These are phyloP conservation scores for Cotesia vestalis DNA, from an alignment of 1,140 invertebrate species.

Conservation along the genomic window DNA sequence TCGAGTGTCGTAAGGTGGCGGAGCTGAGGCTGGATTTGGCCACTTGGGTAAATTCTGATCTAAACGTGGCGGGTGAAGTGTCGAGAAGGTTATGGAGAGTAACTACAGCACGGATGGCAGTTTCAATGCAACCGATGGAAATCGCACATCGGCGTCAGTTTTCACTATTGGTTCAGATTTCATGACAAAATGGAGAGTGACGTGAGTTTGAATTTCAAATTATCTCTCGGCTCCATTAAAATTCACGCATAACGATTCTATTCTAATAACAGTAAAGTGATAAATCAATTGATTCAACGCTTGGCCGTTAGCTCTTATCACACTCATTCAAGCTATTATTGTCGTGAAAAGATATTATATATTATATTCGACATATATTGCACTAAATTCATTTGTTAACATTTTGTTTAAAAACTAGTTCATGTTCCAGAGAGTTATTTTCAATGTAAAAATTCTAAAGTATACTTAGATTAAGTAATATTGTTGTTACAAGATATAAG, in stretches of 20 bases:
- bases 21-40: conserved; percentile 33
- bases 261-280: not conserved
- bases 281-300: no score
- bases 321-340: no score
- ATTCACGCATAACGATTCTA: not conserved
- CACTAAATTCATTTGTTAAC: no score
- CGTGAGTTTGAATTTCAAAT: conserved; percentile 34
- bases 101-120: conserved; percentile 54
- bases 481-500: no score
- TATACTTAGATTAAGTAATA: no score
- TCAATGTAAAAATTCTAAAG: no score
- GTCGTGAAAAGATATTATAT: no score
- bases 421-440: no score
- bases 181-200: conserved; percentile 74
- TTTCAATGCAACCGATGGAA: conserved; percentile 59
- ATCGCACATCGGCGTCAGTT: conserved; percentile 70
- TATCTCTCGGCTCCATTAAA: not conserved
- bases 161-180: conserved; percentile 74
- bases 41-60: conserved; percentile 22
- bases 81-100: conserved; percentile 49
- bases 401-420: no score
- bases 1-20: conserved; percentile 42
- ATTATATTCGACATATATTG: no score
- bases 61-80: conserved; percentile 32
- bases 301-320: no score